Conservation (phyloP, 2,888 invertebrate species). For the Gortyna flavago region DNA sequence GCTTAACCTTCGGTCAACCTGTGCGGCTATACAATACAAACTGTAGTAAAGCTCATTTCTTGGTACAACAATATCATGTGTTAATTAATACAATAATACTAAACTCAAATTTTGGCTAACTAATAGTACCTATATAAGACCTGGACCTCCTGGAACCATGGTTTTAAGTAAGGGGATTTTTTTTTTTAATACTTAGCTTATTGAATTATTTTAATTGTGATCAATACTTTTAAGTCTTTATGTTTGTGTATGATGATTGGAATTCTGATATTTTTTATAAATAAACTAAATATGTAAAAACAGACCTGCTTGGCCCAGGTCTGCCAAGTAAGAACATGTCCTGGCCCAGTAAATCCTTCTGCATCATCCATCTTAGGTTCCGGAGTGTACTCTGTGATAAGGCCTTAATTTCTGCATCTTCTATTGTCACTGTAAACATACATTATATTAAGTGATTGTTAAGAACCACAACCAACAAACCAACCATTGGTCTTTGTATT, state of each 20-base stretch:
- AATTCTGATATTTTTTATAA: neutral
- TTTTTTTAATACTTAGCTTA: too few relatives aligned
- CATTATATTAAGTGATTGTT: neutral
- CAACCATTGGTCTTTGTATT: neutral
- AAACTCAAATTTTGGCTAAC: neutral
- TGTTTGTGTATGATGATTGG: neutral
- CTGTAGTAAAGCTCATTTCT: neutral
- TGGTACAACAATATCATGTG: neutral
- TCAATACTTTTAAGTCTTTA: neutral
- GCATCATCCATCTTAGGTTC: conserved; percentile 98
- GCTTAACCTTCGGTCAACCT: too few relatives aligned
- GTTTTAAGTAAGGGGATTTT: neutral
- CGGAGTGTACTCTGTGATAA: conserved; percentile 93
- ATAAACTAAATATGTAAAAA: neutral
- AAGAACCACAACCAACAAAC: too few relatives aligned
- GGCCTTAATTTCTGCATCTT: conserved; percentile 88
- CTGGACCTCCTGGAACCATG: neutral
- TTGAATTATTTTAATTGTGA: neutral
- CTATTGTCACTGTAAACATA: conserved; percentile 81
- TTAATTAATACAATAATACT: neutral
- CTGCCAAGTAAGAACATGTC: conserved; percentile 98
- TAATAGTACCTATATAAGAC: neutral
- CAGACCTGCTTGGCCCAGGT: conserved; percentile 93
- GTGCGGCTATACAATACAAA: neutral
- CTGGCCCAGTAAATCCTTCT: conserved; percentile 97